A percentile compares a stretch with the other conserved stretches of the same genome.
Conservation (phyloP, 2,888 invertebrate genomes). For the Odontocolon sp. region DNA sequence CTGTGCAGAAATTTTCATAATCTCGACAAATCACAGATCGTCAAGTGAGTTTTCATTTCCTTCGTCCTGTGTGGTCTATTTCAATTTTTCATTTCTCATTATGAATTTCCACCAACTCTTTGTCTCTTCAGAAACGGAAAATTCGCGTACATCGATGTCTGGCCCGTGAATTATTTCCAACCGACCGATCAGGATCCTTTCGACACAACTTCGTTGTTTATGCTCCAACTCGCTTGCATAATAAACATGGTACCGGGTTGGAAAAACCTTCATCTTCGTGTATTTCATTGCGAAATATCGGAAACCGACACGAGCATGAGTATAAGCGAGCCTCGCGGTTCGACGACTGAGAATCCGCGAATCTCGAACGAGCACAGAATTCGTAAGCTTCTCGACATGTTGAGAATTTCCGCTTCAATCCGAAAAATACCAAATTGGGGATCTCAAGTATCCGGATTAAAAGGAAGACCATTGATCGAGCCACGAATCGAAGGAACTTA, state of each 20-base stretch:
- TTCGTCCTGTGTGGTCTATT: too few relatives aligned
- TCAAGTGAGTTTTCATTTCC: slow-evolving; percentile 83
- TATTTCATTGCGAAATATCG: slow-evolving; percentile 90
- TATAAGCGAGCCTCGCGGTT: slow-evolving; percentile 77
- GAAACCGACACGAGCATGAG: slow-evolving; percentile 74
- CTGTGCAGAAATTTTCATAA: slow-evolving; percentile 95
- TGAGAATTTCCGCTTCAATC: slow-evolving; percentile 94
- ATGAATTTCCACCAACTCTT: too few relatives aligned
- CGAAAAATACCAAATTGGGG: slow-evolving; percentile 87
- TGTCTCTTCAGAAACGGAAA: slow-evolving; percentile 85
- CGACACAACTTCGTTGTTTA: slow-evolving; percentile 95
- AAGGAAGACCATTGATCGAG: slow-evolving; percentile 75
- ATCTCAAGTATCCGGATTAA: slow-evolving; percentile 82
- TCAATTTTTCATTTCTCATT: slow-evolving; percentile 2
- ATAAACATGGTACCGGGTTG: slow-evolving; percentile 95
- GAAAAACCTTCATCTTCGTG: slow-evolving; percentile 92
- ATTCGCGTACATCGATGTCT: slow-evolving; percentile 95
- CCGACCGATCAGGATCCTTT: slow-evolving; percentile 90
- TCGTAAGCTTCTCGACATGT: slow-evolving; percentile 88
- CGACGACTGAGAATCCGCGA: slow-evolving; percentile 77
- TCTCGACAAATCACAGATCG: slow-evolving; percentile 89
- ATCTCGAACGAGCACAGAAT: slow-evolving; percentile 81
- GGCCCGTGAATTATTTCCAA: slow-evolving; percentile 96
- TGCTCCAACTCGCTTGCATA: slow-evolving; percentile 98
- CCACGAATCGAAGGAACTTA: slow-evolving; percentile 65